These are phyloP conservation scores for Pempheris klunzingeri DNA, from an alignment of 2,797 vertebrate species.

Conservation along the genomic window DNA sequence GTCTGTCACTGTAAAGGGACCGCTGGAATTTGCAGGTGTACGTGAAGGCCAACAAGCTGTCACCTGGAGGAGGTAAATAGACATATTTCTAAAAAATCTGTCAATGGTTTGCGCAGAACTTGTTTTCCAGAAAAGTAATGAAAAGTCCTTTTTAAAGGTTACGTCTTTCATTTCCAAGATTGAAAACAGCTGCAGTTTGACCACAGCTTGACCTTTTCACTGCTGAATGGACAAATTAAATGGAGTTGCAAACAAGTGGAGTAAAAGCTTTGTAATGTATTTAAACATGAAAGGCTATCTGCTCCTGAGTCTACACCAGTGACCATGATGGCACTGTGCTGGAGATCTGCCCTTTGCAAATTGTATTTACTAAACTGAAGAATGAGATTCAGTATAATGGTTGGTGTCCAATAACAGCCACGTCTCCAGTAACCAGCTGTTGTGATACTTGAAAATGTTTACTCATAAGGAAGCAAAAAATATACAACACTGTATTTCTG, in stretches of 20 bases:
- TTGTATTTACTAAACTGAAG: not conserved
- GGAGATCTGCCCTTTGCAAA: conserved; percentile 15
- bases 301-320: not conserved
- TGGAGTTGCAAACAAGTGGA: not conserved
- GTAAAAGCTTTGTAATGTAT: not conserved
- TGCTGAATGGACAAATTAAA: conserved; percentile 41
- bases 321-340: not conserved
- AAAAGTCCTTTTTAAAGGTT: conserved; percentile 55
- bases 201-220: conserved; percentile 38
- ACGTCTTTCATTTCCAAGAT: conserved; percentile 22
- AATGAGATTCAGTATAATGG: not conserved
- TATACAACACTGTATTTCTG: not conserved
- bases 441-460: not conserved
- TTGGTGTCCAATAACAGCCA: not conserved
- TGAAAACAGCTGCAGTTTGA: conserved; percentile 31
- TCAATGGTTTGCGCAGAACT: not conserved
- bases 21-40: conserved; percentile 5
- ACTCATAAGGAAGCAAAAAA: not conserved
- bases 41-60: conserved; percentile 28
- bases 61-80: conserved; percentile 22
- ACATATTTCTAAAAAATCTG: conserved; percentile 14
- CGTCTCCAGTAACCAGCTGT: not conserved
- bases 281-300: conserved; percentile 3
- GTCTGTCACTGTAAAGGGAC: not conserved
- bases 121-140: conserved; percentile 17